A percentile compares a stretch with the other conserved stretches of the same genome.
Conservation (phyloP, 1,140 invertebrate genomes). For the Euwallacea similis region DNA sequence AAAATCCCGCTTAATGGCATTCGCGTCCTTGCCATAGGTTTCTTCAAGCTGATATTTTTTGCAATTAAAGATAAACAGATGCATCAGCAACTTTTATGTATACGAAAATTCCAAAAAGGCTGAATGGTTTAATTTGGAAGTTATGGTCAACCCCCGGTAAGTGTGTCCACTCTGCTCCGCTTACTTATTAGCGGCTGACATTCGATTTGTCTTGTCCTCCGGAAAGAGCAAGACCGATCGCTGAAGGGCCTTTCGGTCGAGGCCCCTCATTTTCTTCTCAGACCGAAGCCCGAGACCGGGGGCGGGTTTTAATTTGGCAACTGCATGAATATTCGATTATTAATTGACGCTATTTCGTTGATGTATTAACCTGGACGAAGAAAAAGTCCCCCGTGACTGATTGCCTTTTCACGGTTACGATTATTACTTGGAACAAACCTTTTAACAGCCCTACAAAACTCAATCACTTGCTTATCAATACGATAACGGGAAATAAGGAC, state of each 20-base stretch:
- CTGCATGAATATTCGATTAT: constrained; percentile 50
- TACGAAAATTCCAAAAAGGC: too few relatives aligned
- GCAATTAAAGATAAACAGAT: too few relatives aligned
- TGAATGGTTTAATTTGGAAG: not conserved
- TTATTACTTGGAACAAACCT: constrained; percentile 19
- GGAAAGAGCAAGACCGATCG: constrained; percentile 50
- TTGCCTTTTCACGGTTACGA: constrained; percentile 34
- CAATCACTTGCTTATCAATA: too few relatives aligned
- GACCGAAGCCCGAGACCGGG: constrained; percentile 39
- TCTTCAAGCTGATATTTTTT: too few relatives aligned
- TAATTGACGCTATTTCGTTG: constrained; percentile 47
- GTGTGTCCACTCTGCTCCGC: constrained; percentile 17
- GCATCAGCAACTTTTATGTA: too few relatives aligned
- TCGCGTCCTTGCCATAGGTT: too few relatives aligned
- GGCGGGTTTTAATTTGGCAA: constrained; percentile 52
- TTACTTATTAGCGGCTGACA: constrained; percentile 55
- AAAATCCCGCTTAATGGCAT: too few relatives aligned
- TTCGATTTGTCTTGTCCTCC: constrained; percentile 56
- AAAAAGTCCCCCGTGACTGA: constrained; percentile 37
- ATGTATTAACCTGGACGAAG: constrained; percentile 38
- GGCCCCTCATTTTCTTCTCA: constrained; percentile 41
- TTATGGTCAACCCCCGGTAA: constrained; percentile 19
- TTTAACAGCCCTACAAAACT: too few relatives aligned
- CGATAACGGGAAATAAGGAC: too few relatives aligned
- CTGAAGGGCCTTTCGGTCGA: constrained; percentile 40